Evolutionary conservation across 2,888 invertebrate genomes (phyloP), one percentile per base, ranked within the genome.

Genomic region (Sminthurinus aureus): DNA sequence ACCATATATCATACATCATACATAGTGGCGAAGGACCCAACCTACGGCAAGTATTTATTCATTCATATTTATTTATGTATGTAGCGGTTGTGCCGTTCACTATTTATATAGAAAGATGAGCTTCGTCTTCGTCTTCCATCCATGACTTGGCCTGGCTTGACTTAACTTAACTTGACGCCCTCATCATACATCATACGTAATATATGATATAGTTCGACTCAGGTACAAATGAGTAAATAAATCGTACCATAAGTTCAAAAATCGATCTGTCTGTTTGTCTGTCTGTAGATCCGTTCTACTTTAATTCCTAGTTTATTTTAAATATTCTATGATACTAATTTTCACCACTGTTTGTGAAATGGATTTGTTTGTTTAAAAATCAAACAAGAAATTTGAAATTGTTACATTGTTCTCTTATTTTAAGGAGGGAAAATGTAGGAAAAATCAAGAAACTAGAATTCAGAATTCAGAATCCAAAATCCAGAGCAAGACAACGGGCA

Each of bases 121-220:
- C 76, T 76, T 52, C 76, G 58, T 76, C 76, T 76, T 52, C 76
- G 58, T 76, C 76, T 76, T 76, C 76, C 73, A 73, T 24, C 26
- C 52, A 52, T 76, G 58, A 76, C 76, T 76, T 38, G 38, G 38
- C 38, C 6, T 38, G 38, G 38, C 38, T 38, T 38, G 38, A 38
- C 38, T 38, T 38, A 58, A 76, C 38, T 38, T 38, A 6, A 38
- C 38, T 38, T 38, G 76, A 76, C 76, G 71, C 71, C 71, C 71
- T 24, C 22, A 24, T 22, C 75, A 26, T 75, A 18, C 52, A 52
- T 52, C 52, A 18, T 58, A 18, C 18, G 58, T 58, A 58, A 38
- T 18, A 58, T 58, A 58, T 18, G 9, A 58, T 58, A 58, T 58
- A 13, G 18, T 58, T 58, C 58, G 58, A 58, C 13, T 58, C 18